A percentile compares a stretch with the other conserved stretches of the same genome.
These are phyloP conservation scores for Tetraodon nigroviridis DNA, from an alignment of 2,113 vertebrate species.

Conservation along the genomic window DNA sequence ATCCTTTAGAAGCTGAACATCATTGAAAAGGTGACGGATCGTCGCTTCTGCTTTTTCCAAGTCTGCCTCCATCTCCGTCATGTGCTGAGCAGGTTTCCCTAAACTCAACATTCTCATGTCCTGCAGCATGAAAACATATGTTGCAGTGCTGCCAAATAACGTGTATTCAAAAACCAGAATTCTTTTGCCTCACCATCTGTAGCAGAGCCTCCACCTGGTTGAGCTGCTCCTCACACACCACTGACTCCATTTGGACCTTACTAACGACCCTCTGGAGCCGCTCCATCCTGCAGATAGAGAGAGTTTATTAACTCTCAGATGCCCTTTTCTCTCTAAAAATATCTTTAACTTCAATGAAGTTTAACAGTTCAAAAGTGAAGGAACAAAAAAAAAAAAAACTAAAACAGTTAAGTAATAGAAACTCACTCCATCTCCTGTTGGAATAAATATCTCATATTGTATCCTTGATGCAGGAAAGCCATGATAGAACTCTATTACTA, in stretches of 20 bases:
- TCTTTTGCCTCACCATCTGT: constrained; percentile 77
- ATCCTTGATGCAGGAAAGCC: constrained; percentile 71
- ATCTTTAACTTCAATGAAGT: not conserved
- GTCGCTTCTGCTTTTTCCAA: constrained; percentile 87
- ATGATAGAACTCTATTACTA: constrained; percentile 37
- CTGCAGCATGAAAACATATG: constrained; percentile 51
- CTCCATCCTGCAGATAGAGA: constrained; percentile 78
- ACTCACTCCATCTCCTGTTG: constrained; percentile 58
- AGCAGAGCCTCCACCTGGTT: constrained; percentile 89
- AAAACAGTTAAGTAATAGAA: not conserved
- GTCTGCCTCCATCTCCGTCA: constrained; percentile 80
- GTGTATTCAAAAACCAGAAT: not conserved
- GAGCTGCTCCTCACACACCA: constrained; percentile 92
- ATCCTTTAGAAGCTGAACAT: constrained; percentile 91
- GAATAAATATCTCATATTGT: constrained; percentile 54
- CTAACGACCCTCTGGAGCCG: constrained; percentile 86
- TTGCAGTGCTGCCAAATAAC: not conserved
- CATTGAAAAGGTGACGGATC: constrained; percentile 89
- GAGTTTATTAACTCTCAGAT: not conserved
- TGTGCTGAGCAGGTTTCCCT: constrained; percentile 77
- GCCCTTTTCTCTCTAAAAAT: too few relatives aligned
- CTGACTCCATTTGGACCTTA: constrained; percentile 94
- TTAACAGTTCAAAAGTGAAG: not conserved
- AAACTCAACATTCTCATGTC: constrained; percentile 80
- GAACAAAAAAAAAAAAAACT: not conserved